Percentiles rank a stretch among this genome's conserved stretches.
These are phyloP conservation scores for Panthera uncia DNA, from an alignment of 2,113 vertebrate genomes.

Conservation along the genomic window DNA sequence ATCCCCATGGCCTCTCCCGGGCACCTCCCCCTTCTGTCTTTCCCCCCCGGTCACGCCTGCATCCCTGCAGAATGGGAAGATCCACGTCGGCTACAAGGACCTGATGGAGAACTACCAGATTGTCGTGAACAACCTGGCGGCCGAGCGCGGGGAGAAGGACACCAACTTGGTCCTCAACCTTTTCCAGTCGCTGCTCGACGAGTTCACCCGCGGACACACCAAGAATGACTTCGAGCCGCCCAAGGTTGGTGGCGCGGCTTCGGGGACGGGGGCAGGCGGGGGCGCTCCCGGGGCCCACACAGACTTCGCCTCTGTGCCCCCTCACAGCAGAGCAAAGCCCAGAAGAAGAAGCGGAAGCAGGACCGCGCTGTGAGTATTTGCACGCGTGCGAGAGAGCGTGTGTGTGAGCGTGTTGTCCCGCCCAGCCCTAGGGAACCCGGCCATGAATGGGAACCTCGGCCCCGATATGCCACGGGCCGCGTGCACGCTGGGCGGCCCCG, in stretches of 20 bases:
- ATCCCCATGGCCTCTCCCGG: neutral
- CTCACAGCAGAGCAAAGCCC: constrained; percentile 91
- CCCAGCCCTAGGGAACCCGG: neutral
- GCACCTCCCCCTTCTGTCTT: fast-evolving
- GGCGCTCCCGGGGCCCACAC: neutral
- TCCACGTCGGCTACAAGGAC: constrained; percentile 93
- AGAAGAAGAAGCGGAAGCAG: constrained; percentile 97
- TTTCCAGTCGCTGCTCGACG: constrained; percentile 97
- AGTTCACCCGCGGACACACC: constrained; percentile 94
- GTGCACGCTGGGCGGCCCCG: fast-evolving
- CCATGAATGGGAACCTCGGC: neutral
- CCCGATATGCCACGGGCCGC: neutral
- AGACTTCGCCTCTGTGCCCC: neutral
- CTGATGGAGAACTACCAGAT: constrained; percentile 96
- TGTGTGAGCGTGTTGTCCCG: fast-evolving
- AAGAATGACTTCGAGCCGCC: constrained; percentile 92
- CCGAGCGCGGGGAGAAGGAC: constrained; percentile 92
- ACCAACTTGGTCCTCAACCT: constrained; percentile 96
- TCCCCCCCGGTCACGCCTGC: neutral
- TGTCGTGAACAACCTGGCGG: constrained; percentile 90
- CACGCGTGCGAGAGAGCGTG: fast-evolving
- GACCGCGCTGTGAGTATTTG: constrained; percentile 91
- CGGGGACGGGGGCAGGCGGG: neutral
- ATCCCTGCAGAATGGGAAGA: constrained; percentile 89
- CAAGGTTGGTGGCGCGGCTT: neutral